Evolutionary conservation across 2,113 vertebrate species (phyloP).

Genomic region (Ardeotis arabs): DNA sequence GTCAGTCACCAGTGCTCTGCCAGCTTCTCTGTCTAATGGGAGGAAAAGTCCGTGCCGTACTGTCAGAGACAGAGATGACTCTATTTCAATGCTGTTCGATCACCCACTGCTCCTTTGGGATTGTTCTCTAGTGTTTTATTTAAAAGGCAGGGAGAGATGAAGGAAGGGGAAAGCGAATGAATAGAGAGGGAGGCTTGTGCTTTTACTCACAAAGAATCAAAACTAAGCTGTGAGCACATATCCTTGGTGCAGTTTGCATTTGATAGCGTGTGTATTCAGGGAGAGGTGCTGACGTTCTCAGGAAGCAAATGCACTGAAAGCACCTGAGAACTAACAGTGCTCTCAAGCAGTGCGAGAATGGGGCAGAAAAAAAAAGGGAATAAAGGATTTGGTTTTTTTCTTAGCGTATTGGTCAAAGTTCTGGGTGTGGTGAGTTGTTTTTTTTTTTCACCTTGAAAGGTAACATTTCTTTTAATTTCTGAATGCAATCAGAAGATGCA

Average conservation of each 20-base stretch:
- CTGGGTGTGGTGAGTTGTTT: background rate
- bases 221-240: background rate
- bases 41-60: background rate
- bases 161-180: background rate
- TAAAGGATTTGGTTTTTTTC: background rate
- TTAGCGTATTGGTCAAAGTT: background rate
- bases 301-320: slow-evolving; percentile 10
- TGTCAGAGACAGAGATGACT: background rate
- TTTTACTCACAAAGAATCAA: slow-evolving; percentile 37
- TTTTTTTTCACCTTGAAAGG: background rate
- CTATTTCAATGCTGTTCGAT: background rate
- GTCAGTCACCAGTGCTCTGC: background rate
- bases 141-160: slow-evolving; percentile 15
- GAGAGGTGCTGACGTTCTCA: background rate
- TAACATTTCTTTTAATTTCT: slow-evolving; percentile 17
- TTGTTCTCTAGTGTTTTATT: slow-evolving; percentile 33
- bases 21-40: background rate
- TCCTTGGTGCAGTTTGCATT: background rate
- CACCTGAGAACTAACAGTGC: slow-evolving; percentile 31
- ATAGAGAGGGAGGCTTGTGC: background rate
- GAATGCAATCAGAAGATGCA: background rate
- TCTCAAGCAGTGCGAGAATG: background rate
- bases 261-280: background rate
- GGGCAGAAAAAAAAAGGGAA: slow-evolving; percentile 18
- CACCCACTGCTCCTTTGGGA: background rate